These are phyloP conservation scores for Pogonocherus hispidulus DNA, from an alignment of 2,888 invertebrate species.

Conservation along the genomic window DNA sequence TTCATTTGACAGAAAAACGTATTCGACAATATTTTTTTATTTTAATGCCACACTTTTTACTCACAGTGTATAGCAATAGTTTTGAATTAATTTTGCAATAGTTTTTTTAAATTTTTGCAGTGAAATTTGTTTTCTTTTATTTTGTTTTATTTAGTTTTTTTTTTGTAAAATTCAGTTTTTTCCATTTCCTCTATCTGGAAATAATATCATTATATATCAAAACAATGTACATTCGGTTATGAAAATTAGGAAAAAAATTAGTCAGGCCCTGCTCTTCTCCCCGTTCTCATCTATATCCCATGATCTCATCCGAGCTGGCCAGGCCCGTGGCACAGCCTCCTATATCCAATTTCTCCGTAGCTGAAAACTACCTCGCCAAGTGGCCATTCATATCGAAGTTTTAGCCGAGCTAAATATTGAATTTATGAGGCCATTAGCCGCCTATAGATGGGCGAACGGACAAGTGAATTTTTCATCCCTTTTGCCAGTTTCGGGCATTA, in stretches of 20 bases:
- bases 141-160: too few species aligned
- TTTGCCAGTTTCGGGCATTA: not conserved
- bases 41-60: too few species aligned
- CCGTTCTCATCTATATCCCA: constrained; percentile 61
- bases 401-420: constrained; percentile 64
- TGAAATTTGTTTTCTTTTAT: too few species aligned
- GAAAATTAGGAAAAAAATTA: not conserved
- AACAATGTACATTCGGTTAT: too few species aligned
- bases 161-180: too few species aligned
- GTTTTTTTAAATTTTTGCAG: too few species aligned
- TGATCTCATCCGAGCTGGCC: constrained; percentile 54
- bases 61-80: too few species aligned
- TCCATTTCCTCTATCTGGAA: too few species aligned
- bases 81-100: too few species aligned
- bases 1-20: too few species aligned
- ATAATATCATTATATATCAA: too few species aligned
- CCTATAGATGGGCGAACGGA: constrained; percentile 20
- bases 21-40: too few species aligned
- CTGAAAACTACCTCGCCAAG: constrained; percentile 58
- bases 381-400: constrained; percentile 60
- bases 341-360: constrained; percentile 58
- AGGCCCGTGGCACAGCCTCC: constrained; percentile 39
- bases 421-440: constrained; percentile 64
- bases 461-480: constrained; percentile 4
- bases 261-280: constrained; percentile 46